Percentiles rank a stretch among this genome's conserved stretches.
These are phyloP conservation scores for Strix aluco DNA, from an alignment of 2,113 vertebrate species.

Conservation along the genomic window DNA sequence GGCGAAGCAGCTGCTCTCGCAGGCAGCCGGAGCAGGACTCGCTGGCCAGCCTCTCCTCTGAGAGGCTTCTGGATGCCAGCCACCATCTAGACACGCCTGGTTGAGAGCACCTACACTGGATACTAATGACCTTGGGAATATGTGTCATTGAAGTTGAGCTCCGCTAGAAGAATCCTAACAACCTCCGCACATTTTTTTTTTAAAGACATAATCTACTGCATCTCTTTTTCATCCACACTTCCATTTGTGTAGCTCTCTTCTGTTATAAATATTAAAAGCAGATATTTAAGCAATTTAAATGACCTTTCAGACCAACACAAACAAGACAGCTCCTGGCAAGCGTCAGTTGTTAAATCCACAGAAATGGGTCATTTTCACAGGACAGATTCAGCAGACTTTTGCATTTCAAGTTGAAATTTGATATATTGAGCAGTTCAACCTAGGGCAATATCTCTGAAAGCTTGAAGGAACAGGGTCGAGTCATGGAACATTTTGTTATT, in stretches of 20 bases:
- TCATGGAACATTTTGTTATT: not conserved
- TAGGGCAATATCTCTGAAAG: not conserved
- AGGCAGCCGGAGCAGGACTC: not conserved
- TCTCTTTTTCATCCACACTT: not conserved
- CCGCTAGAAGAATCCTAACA: not conserved
- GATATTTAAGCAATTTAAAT: not conserved
- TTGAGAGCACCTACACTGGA: not conserved
- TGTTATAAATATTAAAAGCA: not conserved
- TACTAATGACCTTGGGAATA: not conserved
- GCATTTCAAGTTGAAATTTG: not conserved
- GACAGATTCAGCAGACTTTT: not conserved
- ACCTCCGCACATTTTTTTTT: rapidly evolving
- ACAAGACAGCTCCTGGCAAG: not conserved
- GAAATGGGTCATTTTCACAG: not conserved
- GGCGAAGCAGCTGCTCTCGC: constrained; percentile 11
- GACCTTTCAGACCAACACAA: not conserved
- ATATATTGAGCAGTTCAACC: not conserved
- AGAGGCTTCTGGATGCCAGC: not conserved
- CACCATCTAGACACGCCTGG: rapidly evolving
- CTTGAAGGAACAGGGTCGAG: not conserved
- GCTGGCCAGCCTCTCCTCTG: not conserved
- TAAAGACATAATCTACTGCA: rapidly evolving
- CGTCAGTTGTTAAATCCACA: not conserved
- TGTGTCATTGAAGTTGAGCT: rapidly evolving
- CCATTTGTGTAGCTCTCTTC: not conserved